A percentile compares a stretch with the other conserved stretches of the same genome.
phyloP scores from a whole-genome alignment of 2,888 invertebrate genomes.

The Octonoba sinensis region DNA sequence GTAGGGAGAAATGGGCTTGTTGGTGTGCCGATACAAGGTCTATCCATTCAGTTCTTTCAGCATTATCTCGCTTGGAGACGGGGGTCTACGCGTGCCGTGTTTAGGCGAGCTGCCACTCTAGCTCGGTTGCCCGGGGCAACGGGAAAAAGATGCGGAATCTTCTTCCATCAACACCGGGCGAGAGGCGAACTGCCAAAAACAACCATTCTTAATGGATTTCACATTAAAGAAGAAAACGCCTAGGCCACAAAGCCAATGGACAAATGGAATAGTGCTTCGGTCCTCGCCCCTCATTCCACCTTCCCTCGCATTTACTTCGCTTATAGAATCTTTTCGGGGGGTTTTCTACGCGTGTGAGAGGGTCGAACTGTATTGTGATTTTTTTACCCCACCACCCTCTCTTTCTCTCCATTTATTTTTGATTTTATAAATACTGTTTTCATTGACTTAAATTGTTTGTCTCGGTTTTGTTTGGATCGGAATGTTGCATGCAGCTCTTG shows the following conservation, averaged over 20 bases:
- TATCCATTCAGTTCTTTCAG: constrained; percentile 59
- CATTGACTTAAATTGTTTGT: too few relatives aligned
- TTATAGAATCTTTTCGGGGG: too few relatives aligned
- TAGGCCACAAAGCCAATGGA: constrained; percentile 64
- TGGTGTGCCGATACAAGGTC: constrained; percentile 57
- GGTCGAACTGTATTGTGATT: neutral
- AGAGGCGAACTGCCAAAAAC: constrained; percentile 64
- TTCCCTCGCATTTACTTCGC: constrained; percentile 1
- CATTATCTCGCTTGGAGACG: constrained; percentile 37
- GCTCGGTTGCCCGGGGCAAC: constrained; percentile 42
- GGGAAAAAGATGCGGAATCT: constrained; percentile 42
- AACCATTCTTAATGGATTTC: constrained; percentile 65
- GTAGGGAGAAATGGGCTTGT: constrained; percentile 45
- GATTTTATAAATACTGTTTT: too few relatives aligned
- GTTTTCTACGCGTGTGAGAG: too few relatives aligned
- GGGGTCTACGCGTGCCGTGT: constrained; percentile 34
- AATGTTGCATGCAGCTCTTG: too few relatives aligned
- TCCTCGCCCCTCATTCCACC: neutral
- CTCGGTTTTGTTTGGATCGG: too few relatives aligned
- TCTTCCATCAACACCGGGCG: constrained; percentile 49
- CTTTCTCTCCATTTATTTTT: constrained; percentile 11
- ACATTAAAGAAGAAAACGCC: constrained; percentile 62
- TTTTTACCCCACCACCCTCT: neutral
- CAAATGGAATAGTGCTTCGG: constrained; percentile 56
- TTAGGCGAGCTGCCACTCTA: constrained; percentile 50